Evolutionary conservation across 2,113 vertebrate species (phyloP), one percentile per base, ranked within the genome.

Genomic region (Coreoperca whiteheadi): DNA sequence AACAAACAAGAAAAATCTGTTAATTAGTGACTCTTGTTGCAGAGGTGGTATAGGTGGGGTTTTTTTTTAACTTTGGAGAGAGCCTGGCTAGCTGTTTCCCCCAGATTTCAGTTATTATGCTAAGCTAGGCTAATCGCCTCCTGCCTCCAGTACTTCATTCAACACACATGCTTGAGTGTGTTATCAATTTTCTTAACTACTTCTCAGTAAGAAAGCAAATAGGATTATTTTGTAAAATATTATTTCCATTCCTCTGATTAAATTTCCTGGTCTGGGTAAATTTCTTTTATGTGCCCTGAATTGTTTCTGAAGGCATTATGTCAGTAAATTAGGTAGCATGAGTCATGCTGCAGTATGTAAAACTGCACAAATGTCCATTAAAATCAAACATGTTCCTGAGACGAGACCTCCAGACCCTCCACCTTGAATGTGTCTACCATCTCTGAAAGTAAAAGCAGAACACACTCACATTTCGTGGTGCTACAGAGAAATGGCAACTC

Each of bases 401-500:
- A 37, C 10, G 6, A 70, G 57, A 61, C 53, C 57, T 41, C 20
- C 41, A 34, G 48, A 86, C 75, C 18, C n/a, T 64, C 25, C 66
- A 56, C 41, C 51, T 43, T 30, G 28, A 74, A 71, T 25, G 16
- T 51, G n/a, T n/a, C n/a, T n/a, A n/a, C n/a, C n/a, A n/a, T n/a
- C n/a, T n/a, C n/a, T n/a, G n/a, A n/a, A n/a, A n/a, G n/a, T n/a
- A n/a, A n/a, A n/a, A n/a, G n/a, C n/a, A n/a, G n/a, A n/a, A n/a
- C 32, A 3, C 50, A 51, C 54, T 28, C 9, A 46, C 25, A 39
- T 43, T 81, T 70, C 4, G 2, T 50, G 21, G 32, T 18, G 53
- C 61, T n/a, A 50, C 39, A 77, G 34, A 76, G 53, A 77, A 80
- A 77, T 66, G 12, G 63, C n/a, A 73, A 59, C 63, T 37, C 6